Percentiles rank a stretch among this genome's conserved stretches.
Evolutionary conservation across 2,113 vertebrate genomes (phyloP).

Genomic region (Uropsilus gracilis): DNA sequence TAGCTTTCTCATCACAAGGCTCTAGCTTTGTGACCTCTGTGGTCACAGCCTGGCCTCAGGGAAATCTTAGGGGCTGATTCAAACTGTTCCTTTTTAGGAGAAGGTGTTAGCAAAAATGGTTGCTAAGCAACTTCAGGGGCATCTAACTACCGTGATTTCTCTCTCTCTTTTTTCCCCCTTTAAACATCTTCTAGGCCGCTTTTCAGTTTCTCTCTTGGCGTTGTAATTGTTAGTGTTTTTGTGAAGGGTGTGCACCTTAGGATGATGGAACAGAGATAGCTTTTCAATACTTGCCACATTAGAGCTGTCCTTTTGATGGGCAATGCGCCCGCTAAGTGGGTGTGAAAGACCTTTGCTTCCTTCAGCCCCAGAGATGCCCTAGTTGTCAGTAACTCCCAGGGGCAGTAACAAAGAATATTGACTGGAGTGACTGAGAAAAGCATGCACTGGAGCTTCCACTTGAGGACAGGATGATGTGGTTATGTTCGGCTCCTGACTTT

Average conservation of each 20-base stretch:
- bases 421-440: neutral
- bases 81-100: conserved; percentile 77
- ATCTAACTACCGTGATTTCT: conserved; percentile 73
- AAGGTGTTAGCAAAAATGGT: conserved; percentile 81
- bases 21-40: conserved; percentile 9
- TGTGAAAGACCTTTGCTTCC: conserved; percentile 74
- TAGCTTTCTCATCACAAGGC: conserved; percentile 8
- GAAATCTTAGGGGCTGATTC: conserved; percentile 68
- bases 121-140: conserved; percentile 81
- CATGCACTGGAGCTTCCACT: neutral
- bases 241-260: neutral
- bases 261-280: conserved; percentile 23
- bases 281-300: conserved; percentile 7
- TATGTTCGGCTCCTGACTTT: neutral
- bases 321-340: conserved; percentile 61
- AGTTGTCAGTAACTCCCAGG: conserved; percentile 46
- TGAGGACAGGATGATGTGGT: neutral
- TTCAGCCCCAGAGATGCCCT: conserved; percentile 20
- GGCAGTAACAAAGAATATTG: conserved; percentile 19
- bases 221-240: conserved; percentile 63
- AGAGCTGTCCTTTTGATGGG: conserved; percentile 52
- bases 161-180: conserved; percentile 31
- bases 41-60: conserved; percentile 64
- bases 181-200: conserved; percentile 66
- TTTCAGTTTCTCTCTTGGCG: conserved; percentile 48